These are phyloP conservation scores for Phoxinus phoxinus DNA, from an alignment of 2,113 vertebrate genomes.

Conservation along the genomic window DNA sequence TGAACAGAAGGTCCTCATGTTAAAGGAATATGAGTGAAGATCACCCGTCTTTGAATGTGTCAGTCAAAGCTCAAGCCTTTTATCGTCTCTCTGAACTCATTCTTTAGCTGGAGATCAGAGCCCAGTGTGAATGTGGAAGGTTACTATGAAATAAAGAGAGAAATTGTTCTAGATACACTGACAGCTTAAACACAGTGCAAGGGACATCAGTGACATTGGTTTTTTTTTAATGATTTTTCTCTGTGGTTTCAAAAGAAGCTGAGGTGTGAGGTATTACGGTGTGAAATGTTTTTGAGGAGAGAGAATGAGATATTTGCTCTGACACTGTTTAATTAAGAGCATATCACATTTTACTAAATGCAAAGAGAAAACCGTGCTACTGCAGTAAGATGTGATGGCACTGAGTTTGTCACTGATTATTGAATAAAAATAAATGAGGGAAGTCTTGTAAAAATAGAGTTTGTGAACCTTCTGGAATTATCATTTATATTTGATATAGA, in stretches of 20 bases:
- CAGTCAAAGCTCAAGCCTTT: conserved; percentile 1
- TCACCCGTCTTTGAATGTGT: not conserved
- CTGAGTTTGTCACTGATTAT: too few relatives aligned
- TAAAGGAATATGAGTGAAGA: not conserved
- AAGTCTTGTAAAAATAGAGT: not conserved
- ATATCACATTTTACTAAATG: not conserved
- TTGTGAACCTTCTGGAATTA: not conserved
- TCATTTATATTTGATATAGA: not conserved
- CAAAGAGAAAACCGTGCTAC: not conserved
- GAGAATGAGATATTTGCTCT: not conserved
- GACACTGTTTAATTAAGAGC: not conserved
- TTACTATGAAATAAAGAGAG: not conserved
- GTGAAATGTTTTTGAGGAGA: not conserved
- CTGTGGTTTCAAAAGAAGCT: not conserved
- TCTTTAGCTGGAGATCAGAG: conserved; percentile 4
- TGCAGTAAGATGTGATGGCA: not conserved
- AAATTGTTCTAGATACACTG: not conserved
- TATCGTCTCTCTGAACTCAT: not conserved
- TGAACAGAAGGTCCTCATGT: not conserved
- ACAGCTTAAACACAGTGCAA: not conserved
- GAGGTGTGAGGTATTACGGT: not conserved
- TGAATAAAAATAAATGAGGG: not conserved
- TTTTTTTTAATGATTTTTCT: not conserved
- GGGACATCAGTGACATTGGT: not conserved
- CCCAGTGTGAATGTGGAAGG: not conserved